Base-by-base conservation (phyloP, 2,797 vertebrate genomes). In the Trachops cirrhosus region DNA sequence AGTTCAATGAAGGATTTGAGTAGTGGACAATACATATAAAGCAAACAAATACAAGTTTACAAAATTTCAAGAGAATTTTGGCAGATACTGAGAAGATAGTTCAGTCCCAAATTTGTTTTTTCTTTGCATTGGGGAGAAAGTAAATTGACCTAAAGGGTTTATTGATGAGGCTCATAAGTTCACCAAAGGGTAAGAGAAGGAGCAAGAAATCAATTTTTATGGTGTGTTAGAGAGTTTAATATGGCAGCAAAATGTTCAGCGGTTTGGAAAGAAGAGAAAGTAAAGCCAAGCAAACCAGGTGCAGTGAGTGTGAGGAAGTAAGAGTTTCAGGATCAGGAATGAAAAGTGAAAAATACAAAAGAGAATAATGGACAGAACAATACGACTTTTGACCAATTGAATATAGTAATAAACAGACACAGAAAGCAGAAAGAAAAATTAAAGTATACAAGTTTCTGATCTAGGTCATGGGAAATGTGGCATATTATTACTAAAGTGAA, bases 31-130 rank as follows among this genome's bases (percentile, higher is more conserved):
- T 46, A 68, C 32, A 26, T 32, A 44, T 46, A 73, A 89, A 90
- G 46, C 24, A 73, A 59, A 79, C 7, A 18, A 57, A 54, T 7
- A 32, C 3, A 78, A 34, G 3, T 70, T 74, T 50, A 86, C 39
- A 91, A 94, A 85, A 78, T 50, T 88, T 32, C 39, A 87, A 57
- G 21, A 77, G 1, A 79, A 11, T 92, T 96, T 87, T 90, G 15
- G 14, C 85, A 85, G 14, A 73, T 50, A 37, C 24, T 82, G 64
- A 46, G 22, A 90, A 90, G 21, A 39, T 10, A 11, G 9, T 67
- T 57, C 12, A 54, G n/a, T 77, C 10, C 32, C 50, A 73, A 37
- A 54, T 82, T 22, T 88, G 3, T 41, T 87, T 95, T 93, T 44
- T 18, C 52, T 94, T 82, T 73, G 32, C 21, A 79, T 57, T 29